These are phyloP conservation scores for Nothobranchius kuhntae DNA, from an alignment of 2,113 vertebrate species.

Conservation along the genomic window DNA sequence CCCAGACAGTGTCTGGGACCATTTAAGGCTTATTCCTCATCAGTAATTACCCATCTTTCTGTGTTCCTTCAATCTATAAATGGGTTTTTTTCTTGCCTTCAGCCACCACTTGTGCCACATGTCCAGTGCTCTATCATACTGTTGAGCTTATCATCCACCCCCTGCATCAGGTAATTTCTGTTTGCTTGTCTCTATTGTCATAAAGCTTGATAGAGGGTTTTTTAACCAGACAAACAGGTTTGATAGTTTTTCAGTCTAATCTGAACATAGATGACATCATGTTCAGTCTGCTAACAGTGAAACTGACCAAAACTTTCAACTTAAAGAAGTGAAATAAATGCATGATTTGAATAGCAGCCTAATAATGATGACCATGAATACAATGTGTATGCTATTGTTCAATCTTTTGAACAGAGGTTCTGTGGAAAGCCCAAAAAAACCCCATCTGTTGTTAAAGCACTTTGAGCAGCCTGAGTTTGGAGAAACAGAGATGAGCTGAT, in stretches of 20 bases:
- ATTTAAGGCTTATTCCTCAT: conserved; percentile 11
- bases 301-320: background rate
- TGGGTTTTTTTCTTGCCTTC: conserved; percentile 7
- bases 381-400: too few species aligned
- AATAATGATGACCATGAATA: too few species aligned
- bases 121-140: background rate
- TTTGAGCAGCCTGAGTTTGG: too few species aligned
- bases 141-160: background rate
- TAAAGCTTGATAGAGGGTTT: background rate
- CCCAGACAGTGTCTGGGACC: conserved; percentile 17
- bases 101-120: background rate
- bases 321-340: background rate
- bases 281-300: background rate
- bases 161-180: conserved; percentile 5
- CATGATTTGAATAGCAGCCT: too few species aligned
- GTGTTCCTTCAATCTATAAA: conserved; percentile 1
- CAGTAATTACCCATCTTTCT: conserved; percentile 22
- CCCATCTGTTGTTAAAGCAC: too few species aligned
- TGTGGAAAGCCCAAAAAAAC: too few species aligned
- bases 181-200: conserved; percentile 11
- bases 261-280: background rate
- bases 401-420: too few species aligned
- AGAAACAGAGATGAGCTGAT: too few species aligned
- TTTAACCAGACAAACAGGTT: conserved; percentile 9
- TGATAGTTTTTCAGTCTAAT: background rate